Base-by-base conservation (phyloP, 2,888 invertebrate genomes). In the Sinhomidia bicolor region DNA sequence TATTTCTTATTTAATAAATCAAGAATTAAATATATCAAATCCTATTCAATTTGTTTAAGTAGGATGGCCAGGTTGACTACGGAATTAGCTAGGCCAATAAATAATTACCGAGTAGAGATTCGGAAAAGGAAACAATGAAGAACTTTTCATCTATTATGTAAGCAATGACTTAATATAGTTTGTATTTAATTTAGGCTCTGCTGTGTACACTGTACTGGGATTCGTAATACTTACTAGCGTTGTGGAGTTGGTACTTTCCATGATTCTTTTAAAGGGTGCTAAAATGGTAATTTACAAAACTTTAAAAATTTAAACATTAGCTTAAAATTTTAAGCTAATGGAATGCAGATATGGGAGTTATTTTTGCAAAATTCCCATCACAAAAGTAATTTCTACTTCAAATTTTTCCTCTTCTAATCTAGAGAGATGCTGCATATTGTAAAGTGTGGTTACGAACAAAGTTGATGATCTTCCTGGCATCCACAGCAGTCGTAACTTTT, bases 381-480 rank as follows among this genome's bases (percentile, higher is more conserved):
- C 29, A n/a, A 65, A 65, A 29, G 23, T 0, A 32, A 0, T 71
- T 20, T 20, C 17, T 20, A 20, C 4, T 23, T 41, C 17, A 23
- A 44, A 20, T 44, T 47, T 74, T 17, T 51, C 44, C 44, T 47
- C 32, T 3, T 32, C 65, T 12, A 12, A 14, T 79, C 7, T 57
- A 89, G 89, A 76, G 85, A 60, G 85, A 89, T 36, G 51, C 82
- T 23, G 76, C 76, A 5, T 76, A 85, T 44, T 83, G 82, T n/a
- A 83, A 47, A 17, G 57, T 89, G 3, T 89, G 89, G 89, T 89
- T 86, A 86, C 79, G 74, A 23, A 89, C 84, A 7, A 86, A 87
- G 47, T 26, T 82, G 32, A 80, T 32, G 23, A 79, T 83, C 20
- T 87, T 89, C 17, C 10, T 89, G 17, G 71, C 86, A 5, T 83